A percentile compares a stretch with the other conserved stretches of the same genome.
These are phyloP conservation scores for Alouatta palliata DNA, from an alignment of 2,113 vertebrate genomes.

Conservation along the genomic window DNA sequence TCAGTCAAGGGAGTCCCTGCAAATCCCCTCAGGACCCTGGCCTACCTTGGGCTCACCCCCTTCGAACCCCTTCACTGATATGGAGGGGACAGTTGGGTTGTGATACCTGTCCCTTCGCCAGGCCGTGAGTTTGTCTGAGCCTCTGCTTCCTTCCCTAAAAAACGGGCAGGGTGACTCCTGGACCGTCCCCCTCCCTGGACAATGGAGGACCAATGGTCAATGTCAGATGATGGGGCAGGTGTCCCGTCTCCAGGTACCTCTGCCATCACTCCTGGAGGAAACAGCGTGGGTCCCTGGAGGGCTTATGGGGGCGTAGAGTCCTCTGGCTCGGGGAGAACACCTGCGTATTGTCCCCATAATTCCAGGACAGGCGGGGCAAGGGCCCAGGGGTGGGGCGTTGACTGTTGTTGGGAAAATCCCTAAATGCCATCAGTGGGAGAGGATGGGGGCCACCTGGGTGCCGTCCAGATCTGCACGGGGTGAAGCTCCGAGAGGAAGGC, in stretches of 20 bases:
- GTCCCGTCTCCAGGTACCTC: not conserved
- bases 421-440: no score
- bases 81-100: not conserved
- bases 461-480: rapidly evolving
- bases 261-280: not conserved
- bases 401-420: not conserved
- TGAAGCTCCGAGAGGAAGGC: not conserved
- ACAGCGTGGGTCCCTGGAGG: not conserved
- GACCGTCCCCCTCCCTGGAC: not conserved
- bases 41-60: not conserved
- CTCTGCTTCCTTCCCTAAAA: not conserved
- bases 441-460: not conserved
- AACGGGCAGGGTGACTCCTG: not conserved
- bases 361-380: no score
- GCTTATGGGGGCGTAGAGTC: not conserved
- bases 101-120: not conserved
- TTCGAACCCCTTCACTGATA: not conserved
- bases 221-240: not conserved
- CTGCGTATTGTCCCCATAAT: not conserved
- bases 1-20: not conserved
- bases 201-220: not conserved
- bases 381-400: not conserved
- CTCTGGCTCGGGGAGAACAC: not conserved
- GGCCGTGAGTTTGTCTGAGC: not conserved
- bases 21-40: not conserved